phyloP scores from a whole-genome alignment of 2,113 vertebrate species.

The Aix galericulata region DNA sequence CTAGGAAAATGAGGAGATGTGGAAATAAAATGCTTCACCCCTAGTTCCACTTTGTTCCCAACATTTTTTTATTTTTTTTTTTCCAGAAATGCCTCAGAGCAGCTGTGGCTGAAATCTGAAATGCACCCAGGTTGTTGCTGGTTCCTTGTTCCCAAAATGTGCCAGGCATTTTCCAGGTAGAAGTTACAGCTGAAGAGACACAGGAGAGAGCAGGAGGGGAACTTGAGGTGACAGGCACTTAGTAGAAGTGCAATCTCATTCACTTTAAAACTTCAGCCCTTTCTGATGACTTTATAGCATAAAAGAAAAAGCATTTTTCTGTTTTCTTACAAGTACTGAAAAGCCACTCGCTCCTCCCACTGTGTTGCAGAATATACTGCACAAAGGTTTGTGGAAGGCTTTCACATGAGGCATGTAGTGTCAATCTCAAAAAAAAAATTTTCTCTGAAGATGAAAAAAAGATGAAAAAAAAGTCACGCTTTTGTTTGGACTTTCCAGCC shows the following conservation, averaged over 20 bases:
- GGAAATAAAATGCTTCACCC: not conserved
- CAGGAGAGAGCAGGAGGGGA: not conserved
- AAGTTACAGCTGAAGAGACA: not conserved
- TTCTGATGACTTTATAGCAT: not conserved
- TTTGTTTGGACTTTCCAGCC: not conserved
- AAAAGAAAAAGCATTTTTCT: not conserved
- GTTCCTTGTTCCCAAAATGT: not conserved
- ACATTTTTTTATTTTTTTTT: constrained; percentile 13
- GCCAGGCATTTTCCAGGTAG: not conserved
- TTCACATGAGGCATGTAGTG: not conserved
- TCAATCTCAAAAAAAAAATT: not conserved
- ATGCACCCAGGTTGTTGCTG: rapidly evolving
- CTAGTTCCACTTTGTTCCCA: not conserved
- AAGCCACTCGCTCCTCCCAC: not conserved
- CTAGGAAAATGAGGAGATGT: not conserved
- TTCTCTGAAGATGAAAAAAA: not conserved
- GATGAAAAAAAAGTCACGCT: not conserved
- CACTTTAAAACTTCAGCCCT: not conserved
- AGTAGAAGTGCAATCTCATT: not conserved
- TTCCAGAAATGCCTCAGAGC: not conserved
- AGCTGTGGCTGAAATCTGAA: not conserved
- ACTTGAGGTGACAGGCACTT: not conserved
- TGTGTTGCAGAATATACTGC: not conserved
- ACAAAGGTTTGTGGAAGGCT: not conserved
- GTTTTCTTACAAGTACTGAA: not conserved